phyloP scores from a whole-genome alignment of 1,140 invertebrate genomes.

The Oreohelix idahoensis region DNA sequence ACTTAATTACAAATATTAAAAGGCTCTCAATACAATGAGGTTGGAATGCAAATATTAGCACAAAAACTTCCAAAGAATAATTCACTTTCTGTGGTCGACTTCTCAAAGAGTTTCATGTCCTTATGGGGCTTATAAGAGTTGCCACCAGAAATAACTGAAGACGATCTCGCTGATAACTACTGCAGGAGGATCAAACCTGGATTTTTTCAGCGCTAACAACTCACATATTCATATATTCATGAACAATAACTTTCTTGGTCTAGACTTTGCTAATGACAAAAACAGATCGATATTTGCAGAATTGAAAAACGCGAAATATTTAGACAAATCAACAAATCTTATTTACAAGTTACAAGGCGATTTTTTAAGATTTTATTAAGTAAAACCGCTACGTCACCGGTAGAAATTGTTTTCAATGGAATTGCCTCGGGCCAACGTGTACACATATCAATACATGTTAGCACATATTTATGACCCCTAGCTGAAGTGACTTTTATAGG shows the following conservation, averaged over 20 bases:
- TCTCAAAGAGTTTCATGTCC: too few relatives aligned
- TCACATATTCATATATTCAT: background rate
- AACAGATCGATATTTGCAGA: background rate
- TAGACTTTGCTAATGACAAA: background rate
- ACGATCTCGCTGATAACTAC: background rate
- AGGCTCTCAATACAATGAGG: too few relatives aligned
- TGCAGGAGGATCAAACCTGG: background rate
- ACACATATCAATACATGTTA: too few relatives aligned
- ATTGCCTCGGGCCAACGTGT: too few relatives aligned
- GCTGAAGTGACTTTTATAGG: too few relatives aligned
- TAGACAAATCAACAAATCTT: constrained; percentile 7
- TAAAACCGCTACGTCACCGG: too few relatives aligned
- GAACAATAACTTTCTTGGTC: background rate
- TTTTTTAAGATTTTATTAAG: background rate
- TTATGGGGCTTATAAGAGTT: background rate
- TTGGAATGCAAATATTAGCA: too few relatives aligned
- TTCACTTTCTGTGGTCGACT: too few relatives aligned
- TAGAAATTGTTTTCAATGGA: too few relatives aligned
- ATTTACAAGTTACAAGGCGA: background rate
- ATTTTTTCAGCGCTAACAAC: background rate
- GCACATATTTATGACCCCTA: too few relatives aligned
- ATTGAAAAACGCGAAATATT: background rate
- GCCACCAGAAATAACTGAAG: background rate
- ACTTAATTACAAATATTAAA: too few relatives aligned
- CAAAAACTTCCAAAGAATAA: too few relatives aligned